A percentile compares a stretch with the other conserved stretches of the same genome.
phyloP scores from a whole-genome alignment of 2,797 vertebrate genomes.

The Aphelocoma californica region DNA sequence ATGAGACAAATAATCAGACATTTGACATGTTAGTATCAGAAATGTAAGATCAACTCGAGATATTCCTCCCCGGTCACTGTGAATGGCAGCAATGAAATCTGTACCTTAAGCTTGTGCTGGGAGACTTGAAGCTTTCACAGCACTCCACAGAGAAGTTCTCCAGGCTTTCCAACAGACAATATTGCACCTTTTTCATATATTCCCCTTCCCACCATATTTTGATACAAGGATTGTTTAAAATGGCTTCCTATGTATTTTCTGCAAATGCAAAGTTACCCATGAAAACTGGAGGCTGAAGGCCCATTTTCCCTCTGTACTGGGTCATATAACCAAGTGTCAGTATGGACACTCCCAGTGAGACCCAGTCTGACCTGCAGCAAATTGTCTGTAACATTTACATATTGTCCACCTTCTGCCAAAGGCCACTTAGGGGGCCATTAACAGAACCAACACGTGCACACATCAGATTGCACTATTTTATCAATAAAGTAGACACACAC shows the following conservation, averaged over 20 bases:
- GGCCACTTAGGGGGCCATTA: neutral
- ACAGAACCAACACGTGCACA: neutral
- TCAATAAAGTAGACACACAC: neutral
- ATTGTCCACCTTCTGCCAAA: neutral
- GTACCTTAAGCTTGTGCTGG: neutral
- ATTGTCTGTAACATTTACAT: neutral
- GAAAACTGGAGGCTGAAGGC: neutral
- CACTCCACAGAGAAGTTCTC: neutral
- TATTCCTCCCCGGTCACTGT: neutral
- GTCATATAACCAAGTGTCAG: neutral
- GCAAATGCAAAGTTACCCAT: neutral
- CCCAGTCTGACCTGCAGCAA: neutral
- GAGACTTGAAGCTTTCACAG: neutral
- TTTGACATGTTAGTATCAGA: neutral
- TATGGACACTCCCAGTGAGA: neutral
- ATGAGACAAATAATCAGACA: neutral
- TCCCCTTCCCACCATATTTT: neutral
- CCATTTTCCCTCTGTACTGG: neutral
- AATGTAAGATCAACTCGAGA: neutral
- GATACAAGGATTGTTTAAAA: neutral
- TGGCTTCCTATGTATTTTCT: neutral
- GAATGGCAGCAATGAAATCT: neutral
- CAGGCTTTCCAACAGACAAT: neutral
- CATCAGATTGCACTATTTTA: neutral
- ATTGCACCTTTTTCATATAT: neutral